Conservation (phyloP, 2,113 vertebrate species). For the Smithornis capensis region DNA sequence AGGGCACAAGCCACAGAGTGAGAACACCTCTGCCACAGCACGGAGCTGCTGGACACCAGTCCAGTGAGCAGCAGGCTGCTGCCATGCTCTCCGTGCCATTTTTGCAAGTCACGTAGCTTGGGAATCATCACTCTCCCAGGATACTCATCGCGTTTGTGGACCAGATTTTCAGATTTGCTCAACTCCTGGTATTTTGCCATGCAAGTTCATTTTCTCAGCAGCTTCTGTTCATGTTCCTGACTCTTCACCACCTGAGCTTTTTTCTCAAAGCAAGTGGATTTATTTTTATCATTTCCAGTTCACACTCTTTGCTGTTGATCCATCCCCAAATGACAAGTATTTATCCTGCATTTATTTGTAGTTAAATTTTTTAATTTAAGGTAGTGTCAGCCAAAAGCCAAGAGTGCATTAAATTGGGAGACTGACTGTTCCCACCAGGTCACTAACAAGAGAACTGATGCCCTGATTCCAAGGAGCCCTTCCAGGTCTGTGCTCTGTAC, state of each 20-base stretch:
- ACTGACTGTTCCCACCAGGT: neutral
- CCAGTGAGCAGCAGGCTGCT: neutral
- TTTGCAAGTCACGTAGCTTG: rapidly evolving
- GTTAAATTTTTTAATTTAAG: neutral
- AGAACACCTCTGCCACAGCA: neutral
- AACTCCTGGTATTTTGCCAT: neutral
- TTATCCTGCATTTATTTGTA: neutral
- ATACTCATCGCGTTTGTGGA: rapidly evolving
- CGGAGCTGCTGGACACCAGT: rapidly evolving
- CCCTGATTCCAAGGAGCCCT: neutral
- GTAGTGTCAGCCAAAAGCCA: neutral
- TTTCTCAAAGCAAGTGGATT: neutral
- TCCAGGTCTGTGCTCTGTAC: neutral
- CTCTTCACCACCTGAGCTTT: neutral
- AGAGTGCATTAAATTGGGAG: neutral
- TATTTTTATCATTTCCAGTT: neutral
- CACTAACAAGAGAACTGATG: neutral
- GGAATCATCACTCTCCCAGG: neutral
- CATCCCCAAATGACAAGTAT: rapidly evolving
- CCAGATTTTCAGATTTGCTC: neutral
- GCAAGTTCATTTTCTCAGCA: neutral
- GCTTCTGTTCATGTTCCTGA: neutral
- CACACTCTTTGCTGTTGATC: neutral
- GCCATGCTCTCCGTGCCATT: rapidly evolving
- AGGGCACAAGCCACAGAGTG: neutral